Base-by-base conservation (phyloP, 2,888 invertebrate genomes). In the Physocephala rufipes region DNA sequence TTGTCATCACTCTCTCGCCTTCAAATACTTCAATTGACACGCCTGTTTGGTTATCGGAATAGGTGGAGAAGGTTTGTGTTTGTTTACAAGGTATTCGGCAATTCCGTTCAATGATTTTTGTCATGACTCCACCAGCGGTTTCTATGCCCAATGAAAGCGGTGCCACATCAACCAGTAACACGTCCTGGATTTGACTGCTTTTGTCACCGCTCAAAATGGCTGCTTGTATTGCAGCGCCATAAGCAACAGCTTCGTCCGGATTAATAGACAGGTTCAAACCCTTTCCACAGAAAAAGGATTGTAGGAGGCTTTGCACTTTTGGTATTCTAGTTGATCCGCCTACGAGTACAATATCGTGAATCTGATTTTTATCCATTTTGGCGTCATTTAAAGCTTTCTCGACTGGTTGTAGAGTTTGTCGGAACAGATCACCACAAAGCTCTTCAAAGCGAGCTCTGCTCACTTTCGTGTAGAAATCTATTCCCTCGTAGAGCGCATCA, bases 1-100 rank as follows among this genome's bases (percentile, higher is more conserved):
- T 95, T 77, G 96, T 96, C 95, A 96, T 94, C 61, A 95, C 94
- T 43, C 94, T 87, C 85, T 93, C 93, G 62, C 93, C 93, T 82
- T 93, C 92, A 82, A 89, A 91, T 19, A 92, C 92, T 82, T 92
- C 91, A 76, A 93, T 90, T 28, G 90, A 90, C 45, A 93, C 93
- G 0, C 89, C 92, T 1, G 92, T 89, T 84, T 94, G 94, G 86
- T 94, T 94, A 86, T 94, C 94, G 0, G 92, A 87, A 82, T 92
- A 94, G 0, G 94, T 95, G 55, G 93, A 91, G 87, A 94, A 95
- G 0, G 89, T 91, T 82, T 92, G 90, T 0, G 89, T 87, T 82
- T 92, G 91, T 80, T 91, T 92, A 87, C 91, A 91, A 0, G 92
- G 92, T 77, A 92, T 92, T 80, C 90, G 88, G 21, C 88, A 86